phyloP scores from a whole-genome alignment of 2,888 invertebrate genomes.

The Tenthredo amoena region DNA sequence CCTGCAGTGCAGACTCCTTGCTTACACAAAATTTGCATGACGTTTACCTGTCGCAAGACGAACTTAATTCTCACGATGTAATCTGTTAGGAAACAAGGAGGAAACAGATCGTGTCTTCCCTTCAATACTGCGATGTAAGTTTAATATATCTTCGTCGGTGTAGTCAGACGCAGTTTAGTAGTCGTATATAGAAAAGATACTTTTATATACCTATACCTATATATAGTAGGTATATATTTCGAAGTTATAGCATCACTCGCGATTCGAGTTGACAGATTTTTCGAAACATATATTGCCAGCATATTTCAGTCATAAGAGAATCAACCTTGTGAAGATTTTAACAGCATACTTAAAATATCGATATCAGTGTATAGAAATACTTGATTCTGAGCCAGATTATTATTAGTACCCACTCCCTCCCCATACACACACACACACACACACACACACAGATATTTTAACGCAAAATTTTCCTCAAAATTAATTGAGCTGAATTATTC shows the following conservation, averaged over 20 bases:
- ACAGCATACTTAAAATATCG: not conserved
- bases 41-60: slow-evolving; percentile 1
- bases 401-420: not conserved
- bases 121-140: not conserved
- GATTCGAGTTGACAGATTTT: not conserved
- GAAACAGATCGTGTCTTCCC: not conserved
- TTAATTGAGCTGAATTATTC: not conserved
- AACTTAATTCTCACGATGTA: not conserved
- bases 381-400: not conserved
- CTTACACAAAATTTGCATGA: slow-evolving; percentile 45
- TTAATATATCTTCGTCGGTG: not conserved
- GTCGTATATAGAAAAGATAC: not conserved
- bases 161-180: not conserved
- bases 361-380: slow-evolving; percentile 2
- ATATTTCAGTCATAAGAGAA: not conserved
- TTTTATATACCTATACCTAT: not conserved
- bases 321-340: not conserved
- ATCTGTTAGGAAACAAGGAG: not conserved
- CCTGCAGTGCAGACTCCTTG: not conserved
- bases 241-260: not conserved
- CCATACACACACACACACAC: no score
- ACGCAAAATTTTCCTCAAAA: not conserved
- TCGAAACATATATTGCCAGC: not conserved
- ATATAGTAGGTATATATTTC: not conserved
- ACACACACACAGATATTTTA: not conserved